phyloP scores from a whole-genome alignment of 1,140 invertebrate genomes.

The Copidosoma floridanum region DNA sequence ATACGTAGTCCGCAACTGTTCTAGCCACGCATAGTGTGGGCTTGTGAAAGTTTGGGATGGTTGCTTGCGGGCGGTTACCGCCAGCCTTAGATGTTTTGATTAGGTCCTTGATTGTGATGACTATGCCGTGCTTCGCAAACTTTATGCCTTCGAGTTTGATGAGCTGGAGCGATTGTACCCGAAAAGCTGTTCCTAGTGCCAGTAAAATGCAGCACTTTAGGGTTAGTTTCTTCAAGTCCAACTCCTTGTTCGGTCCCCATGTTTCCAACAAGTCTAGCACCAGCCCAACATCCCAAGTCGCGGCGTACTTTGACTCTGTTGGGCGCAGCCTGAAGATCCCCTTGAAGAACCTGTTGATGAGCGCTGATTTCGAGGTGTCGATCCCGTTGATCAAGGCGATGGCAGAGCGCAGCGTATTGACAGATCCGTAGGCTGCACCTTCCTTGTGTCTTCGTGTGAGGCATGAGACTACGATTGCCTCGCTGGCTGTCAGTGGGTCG shows the following conservation, averaged over 20 bases:
- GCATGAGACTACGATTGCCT: constrained; percentile 25
- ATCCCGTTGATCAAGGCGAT: constrained; percentile 24
- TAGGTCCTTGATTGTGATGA: too few relatives aligned
- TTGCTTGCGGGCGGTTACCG: too few relatives aligned
- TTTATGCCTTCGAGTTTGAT: too few relatives aligned
- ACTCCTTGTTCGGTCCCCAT: too few relatives aligned
- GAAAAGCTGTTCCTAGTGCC: constrained; percentile 23
- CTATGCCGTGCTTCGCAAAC: too few relatives aligned
- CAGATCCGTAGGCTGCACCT: constrained; percentile 27
- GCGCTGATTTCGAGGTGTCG: constrained; percentile 16
- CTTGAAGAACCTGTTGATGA: too few relatives aligned
- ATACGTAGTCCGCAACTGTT: too few relatives aligned
- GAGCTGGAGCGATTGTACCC: constrained; percentile 26
- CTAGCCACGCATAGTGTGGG: too few relatives aligned
- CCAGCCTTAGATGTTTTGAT: constrained; percentile 25
- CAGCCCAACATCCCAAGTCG: constrained; percentile 33
- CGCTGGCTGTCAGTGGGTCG: constrained; percentile 22
- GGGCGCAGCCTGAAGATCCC: too few relatives aligned
- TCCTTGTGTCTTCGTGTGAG: constrained; percentile 29
- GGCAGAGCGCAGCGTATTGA: constrained; percentile 28
- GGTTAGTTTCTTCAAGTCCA: constrained; percentile 8
- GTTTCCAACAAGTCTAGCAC: too few relatives aligned
- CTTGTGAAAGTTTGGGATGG: too few relatives aligned
- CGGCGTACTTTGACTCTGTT: constrained; percentile 29
- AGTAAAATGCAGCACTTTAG: constrained; percentile 22